Evolutionary conservation across 2,888 invertebrate species (phyloP).

Genomic region (Amblyteles armatorius): DNA sequence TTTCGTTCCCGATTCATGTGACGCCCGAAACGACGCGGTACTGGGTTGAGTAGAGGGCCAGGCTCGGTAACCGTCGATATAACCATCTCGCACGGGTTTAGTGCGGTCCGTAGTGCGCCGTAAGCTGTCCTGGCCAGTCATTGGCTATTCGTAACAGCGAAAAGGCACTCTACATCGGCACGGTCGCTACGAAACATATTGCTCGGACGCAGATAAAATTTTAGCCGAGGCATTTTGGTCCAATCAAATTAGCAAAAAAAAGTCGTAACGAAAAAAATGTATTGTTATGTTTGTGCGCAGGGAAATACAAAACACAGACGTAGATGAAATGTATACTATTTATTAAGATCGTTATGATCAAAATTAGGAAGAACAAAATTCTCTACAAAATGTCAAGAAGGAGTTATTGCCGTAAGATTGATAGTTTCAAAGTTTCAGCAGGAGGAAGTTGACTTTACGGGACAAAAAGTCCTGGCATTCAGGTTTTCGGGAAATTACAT

Average conservation of each 20-base stretch:
- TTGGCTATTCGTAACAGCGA: conserved; percentile 2
- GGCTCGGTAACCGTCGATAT: conserved; percentile 45
- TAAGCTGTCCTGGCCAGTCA: conserved; percentile 12
- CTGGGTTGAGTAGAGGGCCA: conserved; percentile 7
- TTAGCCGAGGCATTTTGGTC: background rate
- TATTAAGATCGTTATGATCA: no score
- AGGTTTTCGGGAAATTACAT: no score
- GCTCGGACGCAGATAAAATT: background rate
- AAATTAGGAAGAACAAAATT: background rate
- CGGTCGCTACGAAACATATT: background rate
- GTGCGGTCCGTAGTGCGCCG: background rate
- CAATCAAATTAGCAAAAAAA: background rate
- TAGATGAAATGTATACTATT: no score
- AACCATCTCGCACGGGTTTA: conserved; percentile 20
- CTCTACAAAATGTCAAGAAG: background rate
- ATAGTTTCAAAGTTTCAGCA: background rate
- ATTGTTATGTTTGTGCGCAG: no score
- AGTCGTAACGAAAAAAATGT: background rate
- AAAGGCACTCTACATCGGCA: background rate
- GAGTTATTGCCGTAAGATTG: background rate
- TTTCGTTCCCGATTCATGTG: conserved; percentile 70
- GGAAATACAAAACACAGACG: no score
- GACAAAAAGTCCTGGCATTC: background rate
- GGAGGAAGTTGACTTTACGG: background rate
- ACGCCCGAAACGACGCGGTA: conserved; percentile 64